These are phyloP conservation scores for Stenopsyche tienmushanensis DNA, from an alignment of 1,140 invertebrate species.

Conservation along the genomic window DNA sequence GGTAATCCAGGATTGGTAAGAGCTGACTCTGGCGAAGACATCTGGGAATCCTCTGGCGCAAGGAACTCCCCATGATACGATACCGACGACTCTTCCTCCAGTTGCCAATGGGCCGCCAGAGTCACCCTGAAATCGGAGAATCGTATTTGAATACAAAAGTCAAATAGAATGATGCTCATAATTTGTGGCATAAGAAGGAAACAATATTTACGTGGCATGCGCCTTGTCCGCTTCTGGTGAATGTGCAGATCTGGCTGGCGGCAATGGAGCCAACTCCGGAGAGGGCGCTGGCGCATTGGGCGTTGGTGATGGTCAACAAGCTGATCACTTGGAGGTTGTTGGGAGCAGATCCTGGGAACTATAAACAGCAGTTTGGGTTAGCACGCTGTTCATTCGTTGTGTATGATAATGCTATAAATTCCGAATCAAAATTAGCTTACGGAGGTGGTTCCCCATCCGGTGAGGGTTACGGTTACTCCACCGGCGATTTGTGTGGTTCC, in stretches of 20 bases:
- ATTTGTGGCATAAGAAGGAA: no score
- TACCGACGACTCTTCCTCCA: constrained; percentile 50
- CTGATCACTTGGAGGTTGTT: constrained; percentile 49
- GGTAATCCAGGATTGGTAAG: constrained; percentile 50
- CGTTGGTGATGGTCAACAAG: constrained; percentile 48
- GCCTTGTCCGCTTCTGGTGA: constrained; percentile 60
- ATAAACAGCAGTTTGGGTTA: no score
- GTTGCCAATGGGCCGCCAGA: constrained; percentile 52
- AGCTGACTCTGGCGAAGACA: constrained; percentile 61
- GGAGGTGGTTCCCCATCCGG: constrained; percentile 56
- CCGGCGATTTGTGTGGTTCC: constrained; percentile 45
- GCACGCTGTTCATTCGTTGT: no score
- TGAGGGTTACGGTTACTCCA: constrained; percentile 48
- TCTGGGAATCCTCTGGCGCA: constrained; percentile 61
- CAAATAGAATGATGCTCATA: no score
- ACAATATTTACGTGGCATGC: constrained; percentile 53
- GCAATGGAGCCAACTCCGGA: not conserved
- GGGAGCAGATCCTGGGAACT: constrained; percentile 22
- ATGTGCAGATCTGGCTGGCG: constrained; percentile 57
- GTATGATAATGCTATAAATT: no score
- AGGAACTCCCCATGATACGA: constrained; percentile 60
- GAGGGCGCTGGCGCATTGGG: constrained; percentile 45
- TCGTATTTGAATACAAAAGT: no score
- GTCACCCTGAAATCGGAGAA: constrained; percentile 46
- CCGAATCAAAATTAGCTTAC: no score